Evolutionary conservation across 2,797 vertebrate genomes (phyloP).

Genomic region (Thunnus albacares): DNA sequence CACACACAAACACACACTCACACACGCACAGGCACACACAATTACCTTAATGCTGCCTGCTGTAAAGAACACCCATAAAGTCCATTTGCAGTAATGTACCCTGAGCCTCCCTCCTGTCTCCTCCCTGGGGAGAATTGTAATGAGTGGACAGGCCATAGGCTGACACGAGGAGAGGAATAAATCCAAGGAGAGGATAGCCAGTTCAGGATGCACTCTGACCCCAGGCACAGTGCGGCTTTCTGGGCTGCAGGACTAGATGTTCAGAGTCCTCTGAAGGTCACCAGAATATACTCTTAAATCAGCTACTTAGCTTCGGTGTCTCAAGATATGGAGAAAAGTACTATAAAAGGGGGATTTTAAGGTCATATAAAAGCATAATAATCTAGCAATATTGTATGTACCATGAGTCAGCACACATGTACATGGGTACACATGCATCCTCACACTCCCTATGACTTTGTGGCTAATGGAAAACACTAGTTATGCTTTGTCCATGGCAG

Average conservation of each 20-base stretch:
- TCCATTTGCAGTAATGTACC: conserved; percentile 85
- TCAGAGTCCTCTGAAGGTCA: conserved; percentile 28
- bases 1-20: conserved; percentile 28
- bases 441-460: conserved; percentile 22
- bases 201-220: conserved; percentile 56
- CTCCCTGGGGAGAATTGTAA: conserved; percentile 85
- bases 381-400: not conserved
- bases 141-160: conserved; percentile 71
- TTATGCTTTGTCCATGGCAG: conserved; percentile 26
- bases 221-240: conserved; percentile 13
- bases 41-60: conserved; percentile 87
- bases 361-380: not conserved
- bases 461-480: conserved; percentile 11
- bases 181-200: conserved; percentile 59
- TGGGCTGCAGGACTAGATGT: not conserved
- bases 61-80: conserved; percentile 85
- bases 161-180: conserved; percentile 70
- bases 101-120: conserved; percentile 58
- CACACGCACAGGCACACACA: conserved; percentile 62
- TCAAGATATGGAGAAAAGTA: not conserved
- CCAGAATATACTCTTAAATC: conserved; percentile 31
- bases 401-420: conserved; percentile 23
- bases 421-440: not conserved
- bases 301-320: not conserved
- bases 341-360: not conserved